Percentiles rank a stretch among this genome's conserved stretches.
Evolutionary conservation across 2,888 invertebrate species (phyloP).

Genomic region (Agrotis exclamationis): DNA sequence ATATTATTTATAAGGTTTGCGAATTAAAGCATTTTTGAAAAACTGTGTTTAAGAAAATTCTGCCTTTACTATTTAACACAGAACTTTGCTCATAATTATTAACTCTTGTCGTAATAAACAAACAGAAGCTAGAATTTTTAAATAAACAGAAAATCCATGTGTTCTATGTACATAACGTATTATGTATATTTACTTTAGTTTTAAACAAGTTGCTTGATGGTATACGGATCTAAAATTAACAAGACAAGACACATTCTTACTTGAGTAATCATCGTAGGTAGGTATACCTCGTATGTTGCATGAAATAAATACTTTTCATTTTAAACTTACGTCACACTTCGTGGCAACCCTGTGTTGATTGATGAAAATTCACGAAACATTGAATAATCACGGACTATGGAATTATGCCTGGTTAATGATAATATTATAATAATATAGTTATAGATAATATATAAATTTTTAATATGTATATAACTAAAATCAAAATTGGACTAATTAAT

Average conservation of each 20-base stretch:
- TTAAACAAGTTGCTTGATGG: conserved; percentile 9
- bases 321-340: too few species aligned
- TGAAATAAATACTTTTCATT: too few species aligned
- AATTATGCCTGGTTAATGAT: too few species aligned
- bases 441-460: too few species aligned
- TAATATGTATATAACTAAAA: not conserved
- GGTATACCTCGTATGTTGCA: too few species aligned
- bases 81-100: conserved; percentile 15
- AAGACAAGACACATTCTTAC: not conserved
- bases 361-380: too few species aligned
- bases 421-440: too few species aligned
- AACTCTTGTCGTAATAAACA: not conserved
- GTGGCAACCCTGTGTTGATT: too few species aligned
- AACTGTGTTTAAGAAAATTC: not conserved
- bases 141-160: conserved; percentile 15
- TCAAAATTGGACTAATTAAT: not conserved
- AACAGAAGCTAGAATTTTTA: conserved; percentile 9
- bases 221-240: conserved; percentile 3
- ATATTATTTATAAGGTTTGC: too few species aligned
- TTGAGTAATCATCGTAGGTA: too few species aligned
- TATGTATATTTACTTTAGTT: conserved; percentile 25
- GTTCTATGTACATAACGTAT: conserved; percentile 16
- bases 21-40: too few species aligned
- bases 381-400: too few species aligned
- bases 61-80: not conserved